Evolutionary conservation across 1,140 invertebrate species (phyloP), one percentile per base, ranked within the genome.

Genomic region (Drosophila arizonae): DNA sequence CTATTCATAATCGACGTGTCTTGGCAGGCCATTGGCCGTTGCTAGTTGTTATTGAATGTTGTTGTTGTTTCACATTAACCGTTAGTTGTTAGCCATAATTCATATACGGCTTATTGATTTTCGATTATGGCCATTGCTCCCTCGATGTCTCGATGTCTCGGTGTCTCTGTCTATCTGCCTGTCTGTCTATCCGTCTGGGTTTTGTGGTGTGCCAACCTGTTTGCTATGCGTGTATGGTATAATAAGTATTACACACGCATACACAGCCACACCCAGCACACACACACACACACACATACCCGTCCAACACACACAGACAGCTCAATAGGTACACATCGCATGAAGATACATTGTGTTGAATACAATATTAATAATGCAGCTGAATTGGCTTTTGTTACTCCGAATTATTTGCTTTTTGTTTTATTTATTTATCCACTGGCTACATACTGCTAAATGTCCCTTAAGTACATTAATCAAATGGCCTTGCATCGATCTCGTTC

Each of bases 31-130:
- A 21, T 26, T 72, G 41, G 33, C 68, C 51, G n/a, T 26, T 41
- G 39, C 30, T 50, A 24, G 28, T 36, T 36, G 52, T 51, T 51
- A 39, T 39, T 39, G 11, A 39, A 39, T 39, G 28, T 30, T 30
- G 21, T 26, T 50, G 24, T 26, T 58, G 68, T 62, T 76, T 63
- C 21, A 76, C 80, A 52, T 61, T 73, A 66, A 57, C 50, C 30
- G 74, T 56, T 58, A 30, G 41, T n/a, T 41, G 54, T 26, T 51
- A 17, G 55, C 64, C 65, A 81, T 73, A 86, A 70, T 61, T 77
- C 68, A 66, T 74, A 87, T 76, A 73, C 78, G 78, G 57, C 24
- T 56, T 88, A 88, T 88, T 84, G 84, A 88, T 88, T 88, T 88
- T 88, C 84, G 85, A 88, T 88, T 88, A 88, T 88, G 79, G 62